Percentiles rank a stretch among this genome's conserved stretches.
Evolutionary conservation across 2,797 vertebrate species (phyloP).

Genomic region (Sebastes goodei): DNA sequence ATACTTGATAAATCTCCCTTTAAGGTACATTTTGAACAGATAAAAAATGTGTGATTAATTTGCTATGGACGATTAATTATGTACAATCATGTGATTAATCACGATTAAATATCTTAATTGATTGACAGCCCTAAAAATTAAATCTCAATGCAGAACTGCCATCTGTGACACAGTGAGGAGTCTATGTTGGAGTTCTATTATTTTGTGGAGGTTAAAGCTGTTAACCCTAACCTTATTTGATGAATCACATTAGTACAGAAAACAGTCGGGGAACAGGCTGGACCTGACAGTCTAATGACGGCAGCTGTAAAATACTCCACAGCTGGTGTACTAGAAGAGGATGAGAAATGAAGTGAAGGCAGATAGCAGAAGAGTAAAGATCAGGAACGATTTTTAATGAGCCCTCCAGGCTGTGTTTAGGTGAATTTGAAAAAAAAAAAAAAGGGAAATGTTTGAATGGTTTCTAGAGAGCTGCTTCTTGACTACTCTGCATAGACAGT

Average conservation of each 20-base stretch:
- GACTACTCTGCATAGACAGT: neutral
- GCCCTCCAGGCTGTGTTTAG: neutral
- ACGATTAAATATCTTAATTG: too few species aligned
- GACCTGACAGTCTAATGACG: neutral
- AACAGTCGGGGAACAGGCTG: neutral
- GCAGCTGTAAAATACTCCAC: neutral
- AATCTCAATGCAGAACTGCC: neutral
- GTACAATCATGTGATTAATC: too few species aligned
- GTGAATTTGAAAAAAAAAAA: neutral
- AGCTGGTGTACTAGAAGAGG: neutral
- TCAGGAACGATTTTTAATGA: neutral
- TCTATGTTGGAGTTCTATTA: neutral
- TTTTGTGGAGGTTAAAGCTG: neutral
- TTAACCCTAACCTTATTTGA: neutral
- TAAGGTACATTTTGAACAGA: too few species aligned
- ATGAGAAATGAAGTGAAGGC: neutral
- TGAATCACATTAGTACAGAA: neutral
- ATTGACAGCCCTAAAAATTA: neutral
- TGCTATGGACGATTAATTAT: too few species aligned
- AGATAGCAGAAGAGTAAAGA: neutral
- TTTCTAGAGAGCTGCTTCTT: neutral
- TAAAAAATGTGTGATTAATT: too few species aligned
- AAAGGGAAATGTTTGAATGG: neutral
- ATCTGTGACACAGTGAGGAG: neutral
- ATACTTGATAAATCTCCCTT: too few species aligned